Percentiles rank a stretch among this genome's conserved stretches.
These are phyloP conservation scores for Hydrozoanthus gracilis DNA, from an alignment of 92 coral and sea anemone species.

Conservation along the genomic window DNA sequence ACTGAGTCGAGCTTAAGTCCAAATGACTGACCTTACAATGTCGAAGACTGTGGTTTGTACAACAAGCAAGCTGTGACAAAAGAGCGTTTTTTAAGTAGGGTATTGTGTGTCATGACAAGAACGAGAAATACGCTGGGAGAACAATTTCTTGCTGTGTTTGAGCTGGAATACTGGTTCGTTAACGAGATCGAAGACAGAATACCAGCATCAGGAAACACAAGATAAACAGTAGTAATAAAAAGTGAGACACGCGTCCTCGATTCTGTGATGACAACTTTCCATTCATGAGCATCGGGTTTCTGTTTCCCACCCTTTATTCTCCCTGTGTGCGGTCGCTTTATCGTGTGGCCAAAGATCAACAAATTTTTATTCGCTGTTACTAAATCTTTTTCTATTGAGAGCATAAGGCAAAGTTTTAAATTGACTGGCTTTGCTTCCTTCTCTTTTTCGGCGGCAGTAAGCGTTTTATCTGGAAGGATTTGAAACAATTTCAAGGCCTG, in stretches of 20 bases:
- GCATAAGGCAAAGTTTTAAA: no score
- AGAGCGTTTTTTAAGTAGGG: background rate
- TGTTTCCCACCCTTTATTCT: background rate
- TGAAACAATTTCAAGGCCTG: no score
- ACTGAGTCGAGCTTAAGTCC: background rate
- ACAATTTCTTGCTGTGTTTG: slow-evolving; percentile 13
- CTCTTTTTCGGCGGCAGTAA: no score
- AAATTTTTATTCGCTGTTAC: background rate
- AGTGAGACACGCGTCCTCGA: background rate
- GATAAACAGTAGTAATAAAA: no score
- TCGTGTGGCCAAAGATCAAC: background rate
- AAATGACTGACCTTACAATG: background rate
- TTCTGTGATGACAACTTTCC: background rate
- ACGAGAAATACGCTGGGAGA: background rate
- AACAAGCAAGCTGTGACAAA: background rate
- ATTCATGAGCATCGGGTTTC: background rate
- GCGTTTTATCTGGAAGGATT: no score
- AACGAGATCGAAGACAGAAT: background rate
- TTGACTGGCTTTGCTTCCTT: no score
- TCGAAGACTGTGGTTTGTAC: background rate
- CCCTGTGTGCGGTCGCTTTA: background rate
- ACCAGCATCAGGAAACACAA: background rate
- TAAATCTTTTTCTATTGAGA: no score
- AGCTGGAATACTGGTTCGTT: background rate
- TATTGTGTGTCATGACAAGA: background rate